A percentile compares a stretch with the other conserved stretches of the same genome.
Evolutionary conservation across 2,888 invertebrate species (phyloP).

Genomic region (Eulithis prunata): DNA sequence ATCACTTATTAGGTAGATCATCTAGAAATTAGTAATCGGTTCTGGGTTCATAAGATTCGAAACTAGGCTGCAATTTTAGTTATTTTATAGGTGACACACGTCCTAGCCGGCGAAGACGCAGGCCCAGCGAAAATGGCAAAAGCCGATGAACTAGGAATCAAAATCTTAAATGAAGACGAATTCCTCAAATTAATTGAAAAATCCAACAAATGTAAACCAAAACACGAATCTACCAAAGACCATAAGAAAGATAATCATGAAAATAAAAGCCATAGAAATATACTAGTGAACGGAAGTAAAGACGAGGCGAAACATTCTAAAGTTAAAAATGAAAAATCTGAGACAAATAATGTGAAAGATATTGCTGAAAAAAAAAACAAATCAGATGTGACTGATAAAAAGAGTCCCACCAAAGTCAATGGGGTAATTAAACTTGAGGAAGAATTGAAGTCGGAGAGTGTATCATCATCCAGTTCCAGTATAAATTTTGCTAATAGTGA

Average conservation of each 20-base stretch:
- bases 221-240: conserved; percentile 44
- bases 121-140: conserved; percentile 94
- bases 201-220: conserved; percentile 57
- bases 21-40: no score
- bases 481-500: conserved; percentile 24
- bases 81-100: conserved; percentile 86
- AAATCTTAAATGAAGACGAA: conserved; percentile 91
- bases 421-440: conserved; percentile 40
- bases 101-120: conserved; percentile 93
- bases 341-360: conserved; percentile 27
- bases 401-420: conserved; percentile 36
- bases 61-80: not conserved
- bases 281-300: conserved; percentile 40
- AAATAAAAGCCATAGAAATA: conserved; percentile 43
- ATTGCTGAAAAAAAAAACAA: conserved; percentile 31
- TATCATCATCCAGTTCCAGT: conserved; percentile 35
- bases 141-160: conserved; percentile 88
- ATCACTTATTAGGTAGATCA: no score
- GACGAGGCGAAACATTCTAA: conserved; percentile 23
- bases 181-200: conserved; percentile 90
- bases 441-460: conserved; percentile 37
- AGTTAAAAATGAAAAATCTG: conserved; percentile 29
- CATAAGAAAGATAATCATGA: conserved; percentile 49
- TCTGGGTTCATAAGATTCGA: no score
- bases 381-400: conserved; percentile 42